Conservation (phyloP, 2,888 invertebrate genomes). For the Cyclophora albipunctata region DNA sequence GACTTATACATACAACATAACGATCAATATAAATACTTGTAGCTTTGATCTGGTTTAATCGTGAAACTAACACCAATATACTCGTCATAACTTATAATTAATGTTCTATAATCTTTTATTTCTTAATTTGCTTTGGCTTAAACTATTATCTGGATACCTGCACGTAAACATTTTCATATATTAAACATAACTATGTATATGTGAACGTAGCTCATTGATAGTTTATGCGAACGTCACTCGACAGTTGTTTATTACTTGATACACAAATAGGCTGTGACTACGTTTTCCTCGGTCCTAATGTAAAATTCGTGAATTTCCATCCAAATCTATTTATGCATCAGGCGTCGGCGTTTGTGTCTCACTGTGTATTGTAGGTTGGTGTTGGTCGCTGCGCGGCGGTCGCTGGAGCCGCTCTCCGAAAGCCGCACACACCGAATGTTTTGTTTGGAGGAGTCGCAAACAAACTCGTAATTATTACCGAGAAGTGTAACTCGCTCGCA, state of each 20-base stretch:
- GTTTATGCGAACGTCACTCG: slow-evolving; percentile 23
- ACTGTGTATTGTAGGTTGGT: slow-evolving; percentile 40
- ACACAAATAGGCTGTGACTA: slow-evolving; percentile 44
- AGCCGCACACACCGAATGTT: slow-evolving; percentile 55
- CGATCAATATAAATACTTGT: slow-evolving; percentile 12
- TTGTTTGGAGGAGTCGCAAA: slow-evolving; percentile 65
- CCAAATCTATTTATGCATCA: slow-evolving; percentile 63
- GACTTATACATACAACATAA: slow-evolving; percentile 3
- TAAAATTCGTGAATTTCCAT: slow-evolving; percentile 59
- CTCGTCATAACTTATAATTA: too few species aligned
- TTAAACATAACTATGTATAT: slow-evolving; percentile 1
- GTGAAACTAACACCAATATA: background rate
- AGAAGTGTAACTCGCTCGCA: slow-evolving; percentile 46
- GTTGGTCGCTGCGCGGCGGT: slow-evolving; percentile 37
- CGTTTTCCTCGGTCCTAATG: slow-evolving; percentile 42
- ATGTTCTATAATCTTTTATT: background rate
- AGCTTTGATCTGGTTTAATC: slow-evolving; percentile 11
- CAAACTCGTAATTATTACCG: slow-evolving; percentile 51
- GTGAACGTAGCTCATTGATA: background rate
- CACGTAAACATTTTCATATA: background rate
- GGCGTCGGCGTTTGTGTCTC: slow-evolving; percentile 52
- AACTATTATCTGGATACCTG: too few species aligned
- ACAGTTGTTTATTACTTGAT: slow-evolving; percentile 34
- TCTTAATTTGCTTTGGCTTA: background rate
- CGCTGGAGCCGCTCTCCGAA: too few species aligned